Percentiles rank a stretch among this genome's conserved stretches.
phyloP scores from a whole-genome alignment of 2,888 invertebrate genomes.

The Folsomia manolachei region DNA sequence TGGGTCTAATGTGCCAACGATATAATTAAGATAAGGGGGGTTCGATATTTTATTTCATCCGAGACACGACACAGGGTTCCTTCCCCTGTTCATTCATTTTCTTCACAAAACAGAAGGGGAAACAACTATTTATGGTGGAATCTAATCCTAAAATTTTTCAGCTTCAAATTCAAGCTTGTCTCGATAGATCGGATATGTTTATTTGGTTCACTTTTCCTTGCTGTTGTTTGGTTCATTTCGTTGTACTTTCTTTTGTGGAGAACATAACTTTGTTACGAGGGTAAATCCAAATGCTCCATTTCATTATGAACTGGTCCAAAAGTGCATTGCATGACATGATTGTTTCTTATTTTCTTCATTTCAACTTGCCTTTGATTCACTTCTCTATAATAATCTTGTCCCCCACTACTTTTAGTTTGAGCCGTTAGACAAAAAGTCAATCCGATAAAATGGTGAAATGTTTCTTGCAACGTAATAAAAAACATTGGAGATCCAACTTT shows the following conservation, averaged over 20 bases:
- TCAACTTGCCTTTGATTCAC: no score
- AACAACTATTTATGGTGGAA: slow-evolving; percentile 22
- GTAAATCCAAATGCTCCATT: neutral
- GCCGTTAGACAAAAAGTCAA: neutral
- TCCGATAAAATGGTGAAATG: neutral
- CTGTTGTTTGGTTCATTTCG: neutral
- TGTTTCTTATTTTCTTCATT: no score
- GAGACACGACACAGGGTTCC: no score
- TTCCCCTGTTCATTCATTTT: neutral
- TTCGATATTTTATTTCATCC: neutral
- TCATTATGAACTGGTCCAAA: neutral
- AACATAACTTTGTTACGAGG: slow-evolving; percentile 1
- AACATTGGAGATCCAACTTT: neutral
- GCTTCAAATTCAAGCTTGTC: neutral
- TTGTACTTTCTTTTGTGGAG: neutral
- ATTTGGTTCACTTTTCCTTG: neutral
- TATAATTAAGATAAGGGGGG: slow-evolving; percentile 3
- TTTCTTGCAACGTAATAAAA: neutral
- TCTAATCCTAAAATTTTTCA: slow-evolving; percentile 13
- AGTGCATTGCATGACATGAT: neutral
- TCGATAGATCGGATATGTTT: neutral
- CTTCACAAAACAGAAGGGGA: slow-evolving; percentile 6
- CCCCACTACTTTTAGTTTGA: neutral
- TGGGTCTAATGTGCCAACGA: neutral
- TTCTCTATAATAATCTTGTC: neutral